Base-by-base conservation (phyloP, 2,113 vertebrate genomes). In the Neodontobutis hainanensis region DNA sequence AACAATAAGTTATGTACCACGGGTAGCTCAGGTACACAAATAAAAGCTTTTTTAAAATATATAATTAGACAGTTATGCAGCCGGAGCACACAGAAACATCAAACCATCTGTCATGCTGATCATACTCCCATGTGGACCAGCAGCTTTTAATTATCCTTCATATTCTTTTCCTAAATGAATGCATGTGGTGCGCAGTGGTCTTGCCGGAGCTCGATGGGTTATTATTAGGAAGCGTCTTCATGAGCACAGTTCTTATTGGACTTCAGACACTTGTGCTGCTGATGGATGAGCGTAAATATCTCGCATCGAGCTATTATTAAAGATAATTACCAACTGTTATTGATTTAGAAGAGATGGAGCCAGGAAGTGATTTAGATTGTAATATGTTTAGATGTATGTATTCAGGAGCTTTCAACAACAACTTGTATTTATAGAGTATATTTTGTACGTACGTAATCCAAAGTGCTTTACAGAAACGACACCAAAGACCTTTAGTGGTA, bases 21-120 rank as follows among this genome's bases (percentile, higher is more conserved):
- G 1, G 11, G 10, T 6, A 7, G 27, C 27, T 11, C 27, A 34
- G 27, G 50, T 34, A 52, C 5, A 52, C 50, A 52, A 52, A 32
- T 6, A 52, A 11, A 34, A 11, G 6, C 52, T 11, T 65, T 16
- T 6, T 38, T 44, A 46, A 5, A 47, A 55, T 15, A 45, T 12
- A 67, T 27, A 38, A 42, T 43, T 38, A 36, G 42, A 15, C 36
- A 46, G 14, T 60, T 49, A 27, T 27, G 44, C 36, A 67, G 10
- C 14, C 52, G 36, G 6, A 1, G 4, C 15, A 15, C 55, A 61
- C 59, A 27, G 36, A 74, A 16, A 50, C 11, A 46, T 15, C 36
- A 48, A 65, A 32, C 75, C 74, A 70, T 85, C 72, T 77, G 72
- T 79, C 70, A 67, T 0, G 4, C 55, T 61, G 67, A 73, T 59